phyloP scores from a whole-genome alignment of 2,888 invertebrate species.

The Formica aserva region DNA sequence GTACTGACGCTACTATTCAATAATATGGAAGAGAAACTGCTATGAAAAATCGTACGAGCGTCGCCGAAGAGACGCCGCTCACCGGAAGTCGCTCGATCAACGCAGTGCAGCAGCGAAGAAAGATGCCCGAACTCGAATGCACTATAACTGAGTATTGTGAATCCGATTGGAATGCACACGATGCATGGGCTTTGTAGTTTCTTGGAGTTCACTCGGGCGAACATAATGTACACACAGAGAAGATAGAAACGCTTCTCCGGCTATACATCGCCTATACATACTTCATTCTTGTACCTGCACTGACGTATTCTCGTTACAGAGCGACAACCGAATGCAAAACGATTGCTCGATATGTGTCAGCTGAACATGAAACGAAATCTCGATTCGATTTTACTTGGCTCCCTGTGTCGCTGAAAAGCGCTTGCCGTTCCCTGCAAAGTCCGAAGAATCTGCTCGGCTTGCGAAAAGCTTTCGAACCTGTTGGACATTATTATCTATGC shows the following conservation, averaged over 20 bases:
- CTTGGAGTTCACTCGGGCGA: constrained; percentile 36
- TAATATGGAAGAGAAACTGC: constrained; percentile 44
- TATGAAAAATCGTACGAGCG: constrained; percentile 56
- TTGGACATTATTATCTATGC: constrained; percentile 53
- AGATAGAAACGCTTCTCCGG: constrained; percentile 37
- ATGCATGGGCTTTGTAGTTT: constrained; percentile 41
- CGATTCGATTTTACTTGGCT: constrained; percentile 32
- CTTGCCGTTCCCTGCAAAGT: neutral
- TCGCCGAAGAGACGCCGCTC: constrained; percentile 33
- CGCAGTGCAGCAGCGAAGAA: neutral
- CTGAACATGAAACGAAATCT: constrained; percentile 45
- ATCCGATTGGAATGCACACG: constrained; percentile 48
- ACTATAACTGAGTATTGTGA: constrained; percentile 38
- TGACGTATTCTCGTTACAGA: constrained; percentile 37
- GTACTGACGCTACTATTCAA: constrained; percentile 46
- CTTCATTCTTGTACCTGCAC: constrained; percentile 38
- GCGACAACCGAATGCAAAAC: constrained; percentile 23
- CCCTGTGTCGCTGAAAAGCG: constrained; percentile 3
- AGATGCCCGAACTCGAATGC: constrained; percentile 4
- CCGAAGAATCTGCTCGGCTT: neutral
- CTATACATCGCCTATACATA: constrained; percentile 8
- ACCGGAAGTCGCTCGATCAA: constrained; percentile 45
- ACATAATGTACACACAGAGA: constrained; percentile 47
- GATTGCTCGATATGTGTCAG: constrained; percentile 42
- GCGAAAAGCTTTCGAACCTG: constrained; percentile 35